Evolutionary conservation across 2,797 vertebrate genomes (phyloP).

Genomic region (Crax fasciolata): DNA sequence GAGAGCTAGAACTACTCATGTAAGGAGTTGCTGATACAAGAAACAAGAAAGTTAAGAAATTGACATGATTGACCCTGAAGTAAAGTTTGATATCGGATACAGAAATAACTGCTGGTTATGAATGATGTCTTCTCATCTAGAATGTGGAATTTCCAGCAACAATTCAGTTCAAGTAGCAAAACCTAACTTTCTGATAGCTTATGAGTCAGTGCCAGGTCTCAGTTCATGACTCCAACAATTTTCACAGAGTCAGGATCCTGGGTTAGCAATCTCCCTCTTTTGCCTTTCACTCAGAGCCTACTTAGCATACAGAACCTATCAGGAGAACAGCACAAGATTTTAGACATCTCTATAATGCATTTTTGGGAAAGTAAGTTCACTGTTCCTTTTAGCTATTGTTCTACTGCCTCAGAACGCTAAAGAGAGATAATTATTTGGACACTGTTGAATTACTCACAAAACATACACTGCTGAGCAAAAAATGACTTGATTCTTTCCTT

Average conservation of each 20-base stretch:
- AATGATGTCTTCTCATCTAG: background rate
- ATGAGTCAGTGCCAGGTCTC: background rate
- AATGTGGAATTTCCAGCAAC: background rate
- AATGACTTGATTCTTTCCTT: constrained; percentile 12
- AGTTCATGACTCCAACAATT: background rate
- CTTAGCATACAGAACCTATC: background rate
- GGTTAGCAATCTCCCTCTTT: background rate
- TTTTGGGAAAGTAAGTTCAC: background rate
- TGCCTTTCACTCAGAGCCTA: background rate
- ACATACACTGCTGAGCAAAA: constrained; percentile 27
- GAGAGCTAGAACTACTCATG: background rate
- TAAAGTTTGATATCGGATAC: background rate
- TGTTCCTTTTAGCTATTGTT: constrained; percentile 14
- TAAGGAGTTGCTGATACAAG: background rate
- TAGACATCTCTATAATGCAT: background rate
- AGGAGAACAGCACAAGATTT: background rate
- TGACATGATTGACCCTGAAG: background rate
- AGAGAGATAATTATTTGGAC: constrained; percentile 43
- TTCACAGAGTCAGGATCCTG: background rate
- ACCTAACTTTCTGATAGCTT: background rate
- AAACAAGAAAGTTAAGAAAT: background rate
- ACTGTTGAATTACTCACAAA: constrained; percentile 36
- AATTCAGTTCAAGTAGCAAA: background rate
- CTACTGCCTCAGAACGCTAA: background rate
- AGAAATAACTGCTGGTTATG: background rate